Conservation (phyloP, 2,797 vertebrate genomes). For the Semotilus atromaculatus region DNA sequence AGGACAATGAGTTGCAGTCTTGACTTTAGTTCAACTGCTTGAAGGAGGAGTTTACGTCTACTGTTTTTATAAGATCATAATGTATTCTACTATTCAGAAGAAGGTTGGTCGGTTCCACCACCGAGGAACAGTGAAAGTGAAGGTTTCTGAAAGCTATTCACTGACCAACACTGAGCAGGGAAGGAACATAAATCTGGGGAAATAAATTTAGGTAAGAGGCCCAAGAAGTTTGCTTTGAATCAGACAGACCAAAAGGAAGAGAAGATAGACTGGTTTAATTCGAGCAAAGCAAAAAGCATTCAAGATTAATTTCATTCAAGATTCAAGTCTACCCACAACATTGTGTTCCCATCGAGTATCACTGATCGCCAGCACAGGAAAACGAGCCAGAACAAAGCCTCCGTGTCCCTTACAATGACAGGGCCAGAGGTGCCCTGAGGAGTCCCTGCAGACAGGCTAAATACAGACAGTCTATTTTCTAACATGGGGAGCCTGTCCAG, state of each 20-base stretch:
- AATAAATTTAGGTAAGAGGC: background rate
- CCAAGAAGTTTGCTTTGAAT: slow-evolving; percentile 7
- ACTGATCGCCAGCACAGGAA: background rate
- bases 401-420: slow-evolving; percentile 55
- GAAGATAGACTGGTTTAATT: background rate
- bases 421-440: slow-evolving; percentile 43
- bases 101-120: background rate
- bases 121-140: background rate
- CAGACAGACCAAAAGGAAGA: background rate
- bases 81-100: slow-evolving; percentile 1
- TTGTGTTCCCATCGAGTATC: slow-evolving; percentile 29
- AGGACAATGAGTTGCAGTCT: background rate
- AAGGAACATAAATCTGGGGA: background rate
- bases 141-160: background rate
- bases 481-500: slow-evolving; percentile 54
- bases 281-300: background rate
- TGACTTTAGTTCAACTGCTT: background rate
- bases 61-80: background rate
- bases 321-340: slow-evolving; percentile 19
- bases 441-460: slow-evolving; percentile 57
- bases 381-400: slow-evolving; percentile 37
- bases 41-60: background rate
- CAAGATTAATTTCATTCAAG: background rate
- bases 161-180: background rate
- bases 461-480: slow-evolving; percentile 59